Evolutionary conservation across 1,140 invertebrate genomes (phyloP).

Genomic region (Drosophila littoralis): DNA sequence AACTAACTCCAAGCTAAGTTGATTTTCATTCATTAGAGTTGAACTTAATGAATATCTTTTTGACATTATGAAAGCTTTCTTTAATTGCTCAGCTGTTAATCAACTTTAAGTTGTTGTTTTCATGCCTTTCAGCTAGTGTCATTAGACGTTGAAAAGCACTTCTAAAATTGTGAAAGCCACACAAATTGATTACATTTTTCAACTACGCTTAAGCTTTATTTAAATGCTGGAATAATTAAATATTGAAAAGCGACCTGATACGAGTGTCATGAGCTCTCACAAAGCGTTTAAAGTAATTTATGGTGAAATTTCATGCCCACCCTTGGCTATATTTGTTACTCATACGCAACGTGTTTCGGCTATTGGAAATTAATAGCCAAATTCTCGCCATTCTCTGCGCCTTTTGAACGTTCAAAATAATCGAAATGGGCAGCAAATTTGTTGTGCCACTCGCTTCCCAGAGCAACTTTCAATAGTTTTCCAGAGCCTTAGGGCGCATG

Average conservation of each 20-base stretch:
- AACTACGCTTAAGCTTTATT: neutral
- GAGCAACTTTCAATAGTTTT: slow-evolving; percentile 41
- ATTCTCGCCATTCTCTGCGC: neutral
- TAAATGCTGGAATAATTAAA: neutral
- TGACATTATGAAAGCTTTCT: too few species aligned
- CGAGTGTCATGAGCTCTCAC: neutral
- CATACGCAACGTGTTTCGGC: neutral
- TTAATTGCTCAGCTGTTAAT: too few species aligned
- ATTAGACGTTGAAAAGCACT: neutral
- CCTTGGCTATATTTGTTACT: neutral
- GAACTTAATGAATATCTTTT: too few species aligned
- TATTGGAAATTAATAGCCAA: neutral
- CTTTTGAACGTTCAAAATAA: neutral
- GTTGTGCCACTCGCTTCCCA: slow-evolving; percentile 30
- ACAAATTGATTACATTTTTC: slow-evolving; percentile 3
- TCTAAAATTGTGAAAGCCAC: slow-evolving; percentile 2
- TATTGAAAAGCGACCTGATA: too few species aligned
- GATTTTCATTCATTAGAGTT: too few species aligned
- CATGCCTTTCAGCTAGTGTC: neutral
- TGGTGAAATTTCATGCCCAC: neutral
- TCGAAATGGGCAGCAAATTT: slow-evolving; percentile 29
- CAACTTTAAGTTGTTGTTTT: too few species aligned
- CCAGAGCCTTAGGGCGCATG: slow-evolving; percentile 44
- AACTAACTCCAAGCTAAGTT: too few species aligned
- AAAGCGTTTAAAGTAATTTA: neutral